Conservation (phyloP, 2,888 invertebrate species). For the Athalia cordata region DNA sequence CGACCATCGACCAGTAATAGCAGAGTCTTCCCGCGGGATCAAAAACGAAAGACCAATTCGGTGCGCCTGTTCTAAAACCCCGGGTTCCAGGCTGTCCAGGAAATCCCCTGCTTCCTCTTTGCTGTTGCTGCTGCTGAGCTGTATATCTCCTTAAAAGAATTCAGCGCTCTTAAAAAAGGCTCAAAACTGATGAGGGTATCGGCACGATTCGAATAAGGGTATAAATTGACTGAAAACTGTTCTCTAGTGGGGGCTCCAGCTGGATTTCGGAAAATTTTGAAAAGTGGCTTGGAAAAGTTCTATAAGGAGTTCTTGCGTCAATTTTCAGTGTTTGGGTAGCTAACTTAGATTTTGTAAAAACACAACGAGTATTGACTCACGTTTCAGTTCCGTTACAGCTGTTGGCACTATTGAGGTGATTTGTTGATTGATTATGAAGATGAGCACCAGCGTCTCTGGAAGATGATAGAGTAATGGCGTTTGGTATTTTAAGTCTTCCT, state of each 20-base stretch:
- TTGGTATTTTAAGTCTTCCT: slow-evolving; percentile 80
- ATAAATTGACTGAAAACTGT: no score
- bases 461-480: slow-evolving; percentile 79
- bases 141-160: slow-evolving; percentile 65
- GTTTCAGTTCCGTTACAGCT: slow-evolving; percentile 82
- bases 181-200: neutral
- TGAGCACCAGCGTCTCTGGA: slow-evolving; percentile 84
- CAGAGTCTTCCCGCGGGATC: slow-evolving; percentile 97
- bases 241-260: no score
- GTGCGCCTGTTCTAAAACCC: slow-evolving; percentile 80
- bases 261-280: no score
- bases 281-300: no score
- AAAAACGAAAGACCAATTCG: slow-evolving; percentile 96
- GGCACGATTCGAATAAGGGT: no score
- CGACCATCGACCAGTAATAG: slow-evolving; percentile 98
- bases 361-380: slow-evolving; percentile 69
- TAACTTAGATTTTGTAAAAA: no score
- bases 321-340: no score
- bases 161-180: slow-evolving; percentile 30
- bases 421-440: slow-evolving; percentile 77
- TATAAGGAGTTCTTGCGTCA: no score
- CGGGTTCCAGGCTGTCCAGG: slow-evolving; percentile 68
- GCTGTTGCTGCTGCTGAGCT: slow-evolving; percentile 70
- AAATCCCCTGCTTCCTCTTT: slow-evolving; percentile 70
- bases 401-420: slow-evolving; percentile 79